phyloP scores from a whole-genome alignment of 2,888 invertebrate species.

The Acanthopleura granulata region DNA sequence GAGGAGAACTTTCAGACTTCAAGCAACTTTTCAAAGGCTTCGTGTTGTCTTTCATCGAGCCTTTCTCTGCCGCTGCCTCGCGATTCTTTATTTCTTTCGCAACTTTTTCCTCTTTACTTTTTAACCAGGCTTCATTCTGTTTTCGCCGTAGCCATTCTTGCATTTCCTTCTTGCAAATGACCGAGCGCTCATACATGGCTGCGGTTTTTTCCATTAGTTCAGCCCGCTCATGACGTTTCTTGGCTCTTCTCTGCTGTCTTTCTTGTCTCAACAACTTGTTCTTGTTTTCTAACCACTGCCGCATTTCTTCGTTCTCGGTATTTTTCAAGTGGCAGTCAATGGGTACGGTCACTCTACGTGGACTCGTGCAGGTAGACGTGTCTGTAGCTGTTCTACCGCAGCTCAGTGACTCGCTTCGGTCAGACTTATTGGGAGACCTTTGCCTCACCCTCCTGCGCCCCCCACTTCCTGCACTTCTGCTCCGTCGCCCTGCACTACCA shows the following conservation, averaged over 20 bases:
- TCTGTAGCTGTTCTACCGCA: background rate
- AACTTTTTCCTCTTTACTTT: conserved; percentile 37
- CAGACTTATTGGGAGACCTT: background rate
- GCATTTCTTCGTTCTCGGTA: conserved; percentile 40
- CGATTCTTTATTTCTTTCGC: conserved; percentile 27
- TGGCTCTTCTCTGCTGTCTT: conserved; percentile 42
- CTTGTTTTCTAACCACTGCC: conserved; percentile 49
- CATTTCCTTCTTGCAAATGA: conserved; percentile 43
- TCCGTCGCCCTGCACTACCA: background rate
- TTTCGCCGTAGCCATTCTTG: conserved; percentile 53
- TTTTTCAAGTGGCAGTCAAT: conserved; percentile 36
- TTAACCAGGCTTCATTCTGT: conserved; percentile 42
- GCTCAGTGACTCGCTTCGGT: background rate
- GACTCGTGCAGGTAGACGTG: background rate
- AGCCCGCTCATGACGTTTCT: conserved; percentile 46
- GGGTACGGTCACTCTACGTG: background rate
- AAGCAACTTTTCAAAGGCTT: background rate
- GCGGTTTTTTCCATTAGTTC: conserved; percentile 42
- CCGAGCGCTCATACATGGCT: conserved; percentile 38
- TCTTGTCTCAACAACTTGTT: conserved; percentile 43
- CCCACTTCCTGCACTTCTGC: background rate
- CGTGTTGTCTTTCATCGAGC: conserved; percentile 14
- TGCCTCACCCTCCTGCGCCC: background rate
- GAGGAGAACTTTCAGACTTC: background rate
- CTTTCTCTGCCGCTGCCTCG: conserved; percentile 25